phyloP scores from a whole-genome alignment of 2,888 invertebrate species.

The Campoletis raptor region DNA sequence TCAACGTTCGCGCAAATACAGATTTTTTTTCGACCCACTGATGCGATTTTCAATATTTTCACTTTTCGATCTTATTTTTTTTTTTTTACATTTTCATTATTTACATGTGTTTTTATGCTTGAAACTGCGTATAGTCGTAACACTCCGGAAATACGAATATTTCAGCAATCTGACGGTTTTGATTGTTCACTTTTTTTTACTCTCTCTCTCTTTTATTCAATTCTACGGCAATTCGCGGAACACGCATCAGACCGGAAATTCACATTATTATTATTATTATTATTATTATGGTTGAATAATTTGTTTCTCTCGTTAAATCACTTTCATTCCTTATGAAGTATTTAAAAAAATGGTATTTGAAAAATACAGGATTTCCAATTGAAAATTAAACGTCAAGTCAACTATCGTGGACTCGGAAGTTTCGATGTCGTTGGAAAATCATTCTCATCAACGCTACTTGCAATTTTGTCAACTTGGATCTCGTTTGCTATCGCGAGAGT shows the following conservation, averaged over 20 bases:
- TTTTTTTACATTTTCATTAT: not conserved
- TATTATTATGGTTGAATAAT: not conserved
- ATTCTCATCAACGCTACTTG: not conserved
- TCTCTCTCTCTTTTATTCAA: not conserved
- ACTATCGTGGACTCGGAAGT: too few species aligned
- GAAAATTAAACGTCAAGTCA: too few species aligned
- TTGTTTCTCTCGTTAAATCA: too few species aligned
- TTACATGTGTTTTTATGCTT: not conserved
- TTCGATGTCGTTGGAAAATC: not conserved
- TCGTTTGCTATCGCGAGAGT: not conserved
- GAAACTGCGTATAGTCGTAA: not conserved
- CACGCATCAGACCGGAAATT: not conserved
- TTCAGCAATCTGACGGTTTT: not conserved
- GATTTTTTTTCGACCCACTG: not conserved
- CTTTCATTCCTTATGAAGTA: too few species aligned
- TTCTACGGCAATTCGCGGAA: not conserved
- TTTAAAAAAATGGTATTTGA: too few species aligned
- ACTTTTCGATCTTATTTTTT: not conserved
- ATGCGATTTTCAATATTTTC: not conserved
- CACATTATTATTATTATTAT: conserved; percentile 18
- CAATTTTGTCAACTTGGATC: not conserved
- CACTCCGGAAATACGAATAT: not conserved
- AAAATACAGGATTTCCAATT: not conserved
- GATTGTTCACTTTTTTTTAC: not conserved
- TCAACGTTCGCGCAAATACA: not conserved